Percentiles rank a stretch among this genome's conserved stretches.
Evolutionary conservation across 2,113 vertebrate species (phyloP).

Genomic region (Aythya baeri): DNA sequence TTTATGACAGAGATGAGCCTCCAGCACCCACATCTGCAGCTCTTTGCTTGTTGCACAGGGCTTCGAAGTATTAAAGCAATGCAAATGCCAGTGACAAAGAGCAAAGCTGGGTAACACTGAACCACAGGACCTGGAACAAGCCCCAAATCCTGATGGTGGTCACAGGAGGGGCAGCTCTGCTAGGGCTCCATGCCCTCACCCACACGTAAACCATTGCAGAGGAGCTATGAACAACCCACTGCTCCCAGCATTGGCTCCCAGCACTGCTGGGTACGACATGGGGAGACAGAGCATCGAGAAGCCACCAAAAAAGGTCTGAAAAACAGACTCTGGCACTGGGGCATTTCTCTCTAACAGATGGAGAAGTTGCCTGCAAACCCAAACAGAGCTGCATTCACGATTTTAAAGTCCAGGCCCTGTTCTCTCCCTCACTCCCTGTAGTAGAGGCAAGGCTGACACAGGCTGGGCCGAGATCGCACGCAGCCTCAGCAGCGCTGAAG

Average conservation of each 20-base stretch:
- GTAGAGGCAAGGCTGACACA: fast-evolving
- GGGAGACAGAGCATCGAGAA: not conserved
- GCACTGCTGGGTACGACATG: not conserved
- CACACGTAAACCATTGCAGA: not conserved
- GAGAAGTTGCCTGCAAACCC: not conserved
- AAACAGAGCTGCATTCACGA: fast-evolving
- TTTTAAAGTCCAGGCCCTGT: not conserved
- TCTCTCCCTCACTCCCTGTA: fast-evolving
- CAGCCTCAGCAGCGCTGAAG: not conserved
- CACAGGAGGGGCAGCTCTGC: not conserved
- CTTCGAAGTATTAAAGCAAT: too few species aligned
- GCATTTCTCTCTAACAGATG: not conserved
- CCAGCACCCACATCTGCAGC: too few species aligned
- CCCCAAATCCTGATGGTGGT: too few species aligned
- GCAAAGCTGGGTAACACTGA: too few species aligned
- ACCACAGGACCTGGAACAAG: not conserved
- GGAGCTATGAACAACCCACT: not conserved
- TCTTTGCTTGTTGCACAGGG: too few species aligned
- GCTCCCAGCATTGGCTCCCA: not conserved
- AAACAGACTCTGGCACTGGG: not conserved
- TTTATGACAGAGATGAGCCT: too few species aligned
- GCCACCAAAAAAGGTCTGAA: not conserved
- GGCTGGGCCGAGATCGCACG: fast-evolving
- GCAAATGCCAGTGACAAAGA: too few species aligned
- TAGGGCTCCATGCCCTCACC: not conserved